These are phyloP conservation scores for Pluvianellus socialis DNA, from an alignment of 2,113 vertebrate genomes.

Conservation along the genomic window DNA sequence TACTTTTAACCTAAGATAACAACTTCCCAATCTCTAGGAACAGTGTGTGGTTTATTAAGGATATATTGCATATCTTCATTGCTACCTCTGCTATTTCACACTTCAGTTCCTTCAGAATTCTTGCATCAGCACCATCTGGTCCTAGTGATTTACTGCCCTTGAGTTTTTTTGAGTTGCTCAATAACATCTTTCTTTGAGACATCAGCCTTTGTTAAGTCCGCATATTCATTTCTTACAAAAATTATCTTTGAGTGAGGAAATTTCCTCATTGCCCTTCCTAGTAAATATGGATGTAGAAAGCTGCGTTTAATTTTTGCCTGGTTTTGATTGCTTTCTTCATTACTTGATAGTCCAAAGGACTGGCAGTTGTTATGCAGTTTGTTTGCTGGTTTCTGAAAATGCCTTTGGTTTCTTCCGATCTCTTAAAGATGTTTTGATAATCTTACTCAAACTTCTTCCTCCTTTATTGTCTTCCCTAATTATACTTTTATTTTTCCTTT, in stretches of 20 bases:
- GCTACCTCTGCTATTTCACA: conserved; percentile 61
- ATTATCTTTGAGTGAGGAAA: conserved; percentile 33
- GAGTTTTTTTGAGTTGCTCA: conserved; percentile 33
- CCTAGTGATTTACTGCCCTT: conserved; percentile 63
- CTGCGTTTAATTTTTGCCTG: background rate
- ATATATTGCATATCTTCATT: conserved; percentile 40
- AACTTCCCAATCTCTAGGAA: conserved; percentile 40
- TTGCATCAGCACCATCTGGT: conserved; percentile 73
- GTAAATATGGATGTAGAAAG: background rate
- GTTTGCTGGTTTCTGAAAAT: background rate
- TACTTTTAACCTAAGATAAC: conserved; percentile 5
- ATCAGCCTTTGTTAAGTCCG: conserved; percentile 55
- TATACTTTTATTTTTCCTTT: background rate
- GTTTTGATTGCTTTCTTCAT: background rate
- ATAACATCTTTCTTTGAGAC: conserved; percentile 29
- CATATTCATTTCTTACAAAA: conserved; percentile 39
- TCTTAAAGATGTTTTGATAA: background rate
- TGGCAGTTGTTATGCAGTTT: background rate
- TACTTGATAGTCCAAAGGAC: background rate
- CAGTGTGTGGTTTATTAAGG: conserved; percentile 44
- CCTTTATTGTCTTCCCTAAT: background rate
- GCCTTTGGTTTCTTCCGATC: background rate
- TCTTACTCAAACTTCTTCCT: background rate
- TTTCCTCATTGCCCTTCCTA: background rate
- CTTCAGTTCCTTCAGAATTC: conserved; percentile 63